Base-by-base conservation (phyloP, 2,797 vertebrate genomes). In the Parambassis ranga region DNA sequence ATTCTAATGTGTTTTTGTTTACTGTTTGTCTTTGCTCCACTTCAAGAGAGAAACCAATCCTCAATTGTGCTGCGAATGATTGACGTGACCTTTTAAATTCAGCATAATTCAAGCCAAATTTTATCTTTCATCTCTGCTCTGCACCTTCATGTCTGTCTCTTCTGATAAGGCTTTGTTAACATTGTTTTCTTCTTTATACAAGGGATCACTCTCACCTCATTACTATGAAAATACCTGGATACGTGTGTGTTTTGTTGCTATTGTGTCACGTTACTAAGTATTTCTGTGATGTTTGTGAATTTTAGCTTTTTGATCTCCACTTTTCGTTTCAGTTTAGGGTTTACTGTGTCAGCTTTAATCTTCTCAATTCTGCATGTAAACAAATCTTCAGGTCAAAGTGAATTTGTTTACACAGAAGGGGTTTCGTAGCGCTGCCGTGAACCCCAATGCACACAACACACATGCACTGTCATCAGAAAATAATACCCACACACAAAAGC, bases 281-380 rank as follows among this genome's bases (percentile, higher is more conserved):
- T 27, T 16, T 28, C 19, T 28, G 18, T n/a, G 16, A 28, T 35
- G 15, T 20, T 33, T 41, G 35, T 57, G 56, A 36, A 20, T 28
- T 50, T 32, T 5, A 9, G 38, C 38, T 10, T 63, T 66, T 64
- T 49, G 66, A 73, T 69, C 38, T 13, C 3, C 15, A 36, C 22
- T 46, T 57, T 50, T 49, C 18, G 31, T 26, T 55, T 36, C 38
- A 13, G 47, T 52, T 28, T 5, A 19, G 10, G 22, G 38, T 71
- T 73, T 35, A 41, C 28, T 6, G 43, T 48, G 57, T 67, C 70
- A 51, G 0, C 24, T 65, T 75, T 73, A 80, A 80, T 75, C 71
- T 74, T 14, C 30, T 71, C 62, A 42, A 51, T 39, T 63, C 48
- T 32, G 43, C 7, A 4, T 37, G 32, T 46, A 75, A 82, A 70